Evolutionary conservation across 1,140 invertebrate genomes (phyloP).

Genomic region (Streblospio benedicti): DNA sequence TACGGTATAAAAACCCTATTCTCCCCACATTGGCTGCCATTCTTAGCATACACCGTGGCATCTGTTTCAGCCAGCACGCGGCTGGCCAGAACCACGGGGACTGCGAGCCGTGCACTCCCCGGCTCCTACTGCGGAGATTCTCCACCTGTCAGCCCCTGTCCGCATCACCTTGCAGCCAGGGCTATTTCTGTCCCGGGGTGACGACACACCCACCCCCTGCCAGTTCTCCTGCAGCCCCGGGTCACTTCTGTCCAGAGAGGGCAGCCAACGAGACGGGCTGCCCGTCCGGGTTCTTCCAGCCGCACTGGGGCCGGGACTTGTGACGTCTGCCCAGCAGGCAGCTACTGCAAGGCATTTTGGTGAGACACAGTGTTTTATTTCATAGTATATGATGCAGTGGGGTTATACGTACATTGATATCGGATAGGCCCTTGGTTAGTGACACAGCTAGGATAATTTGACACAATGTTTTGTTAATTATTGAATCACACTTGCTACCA

Average conservation of each 20-base stretch:
- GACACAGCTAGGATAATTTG: too few relatives aligned
- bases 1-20: too few relatives aligned
- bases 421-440: too few relatives aligned
- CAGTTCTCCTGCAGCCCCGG: slow-evolving; percentile 36
- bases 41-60: too few relatives aligned
- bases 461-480: too few relatives aligned
- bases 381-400: too few relatives aligned
- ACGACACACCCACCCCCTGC: slow-evolving; percentile 25
- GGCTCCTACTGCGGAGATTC: slow-evolving; percentile 26
- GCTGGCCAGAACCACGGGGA: slow-evolving; percentile 22
- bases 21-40: too few relatives aligned
- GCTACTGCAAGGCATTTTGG: slow-evolving; percentile 40
- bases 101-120: slow-evolving; percentile 31
- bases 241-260: slow-evolving; percentile 38
- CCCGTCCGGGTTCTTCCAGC: slow-evolving; percentile 41
- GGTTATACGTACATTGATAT: too few relatives aligned
- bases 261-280: slow-evolving; percentile 38
- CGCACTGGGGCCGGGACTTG: slow-evolving; percentile 32
- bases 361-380: too few relatives aligned
- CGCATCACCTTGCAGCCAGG: slow-evolving; percentile 6
- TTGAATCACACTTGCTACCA: too few relatives aligned
- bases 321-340: slow-evolving; percentile 37
- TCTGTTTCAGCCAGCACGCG: neutral
- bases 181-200: slow-evolving; percentile 18
- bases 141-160: neutral